These are phyloP conservation scores for Lordiphosa collinella DNA, from an alignment of 1,140 invertebrate genomes.

Conservation along the genomic window DNA sequence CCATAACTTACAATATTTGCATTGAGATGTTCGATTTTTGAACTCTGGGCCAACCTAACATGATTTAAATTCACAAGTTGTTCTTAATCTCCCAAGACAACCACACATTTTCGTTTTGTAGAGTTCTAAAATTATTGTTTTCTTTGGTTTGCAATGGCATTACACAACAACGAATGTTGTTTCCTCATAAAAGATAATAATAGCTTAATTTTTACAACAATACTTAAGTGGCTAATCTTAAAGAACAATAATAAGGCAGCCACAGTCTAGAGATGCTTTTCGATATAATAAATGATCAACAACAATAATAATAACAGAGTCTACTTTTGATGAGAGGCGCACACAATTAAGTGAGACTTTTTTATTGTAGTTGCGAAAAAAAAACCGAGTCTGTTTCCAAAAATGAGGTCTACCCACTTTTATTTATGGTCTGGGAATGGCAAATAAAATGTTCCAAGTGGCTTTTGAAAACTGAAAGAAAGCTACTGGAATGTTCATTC, in stretches of 20 bases:
- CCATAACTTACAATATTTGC: no score
- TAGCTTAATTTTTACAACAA: background rate
- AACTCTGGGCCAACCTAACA: no score
- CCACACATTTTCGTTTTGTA: no score
- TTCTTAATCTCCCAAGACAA: no score
- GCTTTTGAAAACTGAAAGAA: background rate
- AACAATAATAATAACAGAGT: slow-evolving; percentile 1
- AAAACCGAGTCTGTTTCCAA: background rate
- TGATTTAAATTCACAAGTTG: no score
- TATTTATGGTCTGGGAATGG: slow-evolving; percentile 15
- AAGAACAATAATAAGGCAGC: slow-evolving; percentile 13
- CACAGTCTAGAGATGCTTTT: slow-evolving; percentile 26
- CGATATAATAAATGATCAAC: slow-evolving; percentile 26
- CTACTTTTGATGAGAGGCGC: slow-evolving; percentile 13
- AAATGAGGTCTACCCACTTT: slow-evolving; percentile 1
- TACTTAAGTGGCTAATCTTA: slow-evolving; percentile 27
- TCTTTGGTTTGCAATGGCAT: no score
- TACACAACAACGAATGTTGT: no score
- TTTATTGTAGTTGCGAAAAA: slow-evolving; percentile 4
- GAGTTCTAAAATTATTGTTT: no score
- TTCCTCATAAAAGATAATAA: background rate
- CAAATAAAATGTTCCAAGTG: slow-evolving; percentile 1
- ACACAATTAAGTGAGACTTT: slow-evolving; percentile 21
- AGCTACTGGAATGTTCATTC: no score
- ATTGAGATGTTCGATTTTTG: no score